Percentiles rank a stretch among this genome's conserved stretches.
Conservation (phyloP, 2,113 vertebrate genomes). For the Microtus oregoni region DNA sequence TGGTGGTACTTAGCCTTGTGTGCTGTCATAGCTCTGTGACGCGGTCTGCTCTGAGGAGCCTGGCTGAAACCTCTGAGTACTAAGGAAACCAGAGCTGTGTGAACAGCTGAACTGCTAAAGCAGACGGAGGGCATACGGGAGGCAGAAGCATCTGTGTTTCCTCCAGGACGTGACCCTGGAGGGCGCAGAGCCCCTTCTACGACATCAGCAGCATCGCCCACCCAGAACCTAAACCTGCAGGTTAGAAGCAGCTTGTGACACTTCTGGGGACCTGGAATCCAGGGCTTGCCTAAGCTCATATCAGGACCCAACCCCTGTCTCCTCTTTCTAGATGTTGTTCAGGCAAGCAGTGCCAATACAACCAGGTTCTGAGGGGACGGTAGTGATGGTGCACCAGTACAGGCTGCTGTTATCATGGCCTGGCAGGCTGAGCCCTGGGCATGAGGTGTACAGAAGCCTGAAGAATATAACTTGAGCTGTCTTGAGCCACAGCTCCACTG, state of each 20-base stretch:
- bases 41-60: not conserved
- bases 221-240: not conserved
- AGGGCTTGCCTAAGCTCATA: not conserved
- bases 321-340: not conserved
- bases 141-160: fast-evolving
- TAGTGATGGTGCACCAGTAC: not conserved
- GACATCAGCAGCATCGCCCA: not conserved
- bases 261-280: not conserved
- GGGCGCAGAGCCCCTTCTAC: not conserved
- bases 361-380: not conserved
- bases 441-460: not conserved
- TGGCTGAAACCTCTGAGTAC: not conserved
- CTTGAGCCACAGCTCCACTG: not conserved
- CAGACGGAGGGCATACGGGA: not conserved
- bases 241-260: not conserved
- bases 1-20: not conserved
- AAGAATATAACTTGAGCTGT: not conserved
- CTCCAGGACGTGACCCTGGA: not conserved
- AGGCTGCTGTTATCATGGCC: not conserved
- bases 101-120: not conserved
- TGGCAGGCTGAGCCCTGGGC: not conserved
- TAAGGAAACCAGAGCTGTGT: not conserved
- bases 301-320: not conserved
- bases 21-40: not conserved
- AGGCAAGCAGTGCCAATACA: not conserved